Conservation (phyloP, 2,888 invertebrate species). For the Octonoba sinensis region DNA sequence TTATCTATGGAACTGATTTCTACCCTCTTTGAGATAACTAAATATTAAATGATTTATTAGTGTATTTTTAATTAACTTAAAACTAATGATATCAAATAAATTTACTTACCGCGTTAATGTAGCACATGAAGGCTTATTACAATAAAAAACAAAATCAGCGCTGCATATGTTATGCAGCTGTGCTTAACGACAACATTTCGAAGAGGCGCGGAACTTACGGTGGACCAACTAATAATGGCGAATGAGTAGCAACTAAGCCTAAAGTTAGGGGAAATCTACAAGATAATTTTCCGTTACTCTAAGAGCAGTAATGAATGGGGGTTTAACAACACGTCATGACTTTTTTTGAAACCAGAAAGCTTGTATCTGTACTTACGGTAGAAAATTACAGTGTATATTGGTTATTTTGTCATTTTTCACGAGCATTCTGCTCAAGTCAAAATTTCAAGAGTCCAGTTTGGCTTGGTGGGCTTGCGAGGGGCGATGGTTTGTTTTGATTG, state of each 20-base stretch:
- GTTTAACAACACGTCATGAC: conserved; percentile 1
- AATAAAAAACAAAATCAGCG: too few species aligned
- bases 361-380: conserved; percentile 30
- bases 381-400: too few species aligned
- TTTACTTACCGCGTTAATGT: background rate
- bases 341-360: conserved; percentile 41
- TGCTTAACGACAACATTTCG: conserved; percentile 7
- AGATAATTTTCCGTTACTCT: conserved; percentile 51
- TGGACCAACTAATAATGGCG: conserved; percentile 61
- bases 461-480: background rate
- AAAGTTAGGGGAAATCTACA: conserved; percentile 56
- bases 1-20: background rate
- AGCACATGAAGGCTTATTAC: too few species aligned
- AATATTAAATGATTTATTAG: conserved; percentile 9
- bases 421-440: too few species aligned
- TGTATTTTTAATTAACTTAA: background rate
- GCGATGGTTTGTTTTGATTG: background rate
- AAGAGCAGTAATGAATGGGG: conserved; percentile 19
- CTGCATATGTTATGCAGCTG: too few species aligned
- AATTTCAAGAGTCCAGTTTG: background rate
- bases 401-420: too few species aligned
- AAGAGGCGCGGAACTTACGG: conserved; percentile 18
- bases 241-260: conserved; percentile 53
- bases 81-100: background rate
- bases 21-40: background rate